A percentile compares a stretch with the other conserved stretches of the same genome.
Conservation (phyloP, 2,797 vertebrate genomes). For the Darevskia mixta region DNA sequence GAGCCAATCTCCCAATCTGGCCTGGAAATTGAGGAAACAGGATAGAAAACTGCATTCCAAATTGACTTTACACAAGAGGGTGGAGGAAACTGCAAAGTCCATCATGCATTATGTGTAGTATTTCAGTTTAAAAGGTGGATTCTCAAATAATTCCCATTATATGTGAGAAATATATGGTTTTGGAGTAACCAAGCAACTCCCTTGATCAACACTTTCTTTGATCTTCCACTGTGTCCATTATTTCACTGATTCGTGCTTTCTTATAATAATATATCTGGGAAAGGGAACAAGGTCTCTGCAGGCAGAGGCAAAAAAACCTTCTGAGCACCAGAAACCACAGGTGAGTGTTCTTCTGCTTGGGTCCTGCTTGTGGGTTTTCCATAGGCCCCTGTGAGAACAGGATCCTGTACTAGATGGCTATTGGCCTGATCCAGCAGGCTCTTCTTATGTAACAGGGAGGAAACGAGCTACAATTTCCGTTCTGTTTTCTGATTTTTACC, state of each 20-base stretch:
- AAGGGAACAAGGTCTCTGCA: neutral
- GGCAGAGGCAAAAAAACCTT: too few relatives aligned
- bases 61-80: constrained; percentile 11
- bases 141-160: constrained; percentile 23
- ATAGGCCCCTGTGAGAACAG: too few relatives aligned
- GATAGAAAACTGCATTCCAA: constrained; percentile 9
- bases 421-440: too few relatives aligned
- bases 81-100: constrained; percentile 13
- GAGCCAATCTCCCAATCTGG: neutral
- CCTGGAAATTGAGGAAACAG: constrained; percentile 23
- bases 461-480: neutral
- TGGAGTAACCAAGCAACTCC: neutral
- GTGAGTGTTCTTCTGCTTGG: too few relatives aligned
- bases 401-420: too few relatives aligned
- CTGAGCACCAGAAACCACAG: too few relatives aligned
- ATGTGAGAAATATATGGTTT: neutral
- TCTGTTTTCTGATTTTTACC: neutral
- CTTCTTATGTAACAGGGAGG: neutral
- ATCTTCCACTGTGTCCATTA: neutral
- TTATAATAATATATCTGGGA: neutral
- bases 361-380: too few relatives aligned
- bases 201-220: constrained; percentile 13
- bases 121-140: constrained; percentile 2
- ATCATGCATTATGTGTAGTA: constrained; percentile 2
- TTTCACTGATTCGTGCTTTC: constrained; percentile 1